phyloP scores from a whole-genome alignment of 35 echinoderm and acorn worm genomes.

The Acanthaster planci region DNA sequence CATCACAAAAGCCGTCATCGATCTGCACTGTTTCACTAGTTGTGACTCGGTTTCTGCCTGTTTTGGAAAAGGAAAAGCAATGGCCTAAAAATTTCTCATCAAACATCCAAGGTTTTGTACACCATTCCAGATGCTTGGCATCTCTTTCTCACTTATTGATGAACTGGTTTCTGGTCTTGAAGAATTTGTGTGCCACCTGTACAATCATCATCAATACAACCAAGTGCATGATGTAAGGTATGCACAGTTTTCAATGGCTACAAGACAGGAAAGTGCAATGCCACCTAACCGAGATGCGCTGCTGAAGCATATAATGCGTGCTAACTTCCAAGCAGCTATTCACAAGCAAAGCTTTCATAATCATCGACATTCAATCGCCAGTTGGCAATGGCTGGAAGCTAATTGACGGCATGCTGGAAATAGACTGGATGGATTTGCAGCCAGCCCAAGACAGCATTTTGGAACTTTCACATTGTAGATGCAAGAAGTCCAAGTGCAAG shows the following conservation, averaged over 20 bases:
- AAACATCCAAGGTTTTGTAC: background rate
- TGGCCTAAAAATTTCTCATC: constrained; percentile 44
- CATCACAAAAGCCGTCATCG: constrained; percentile 42
- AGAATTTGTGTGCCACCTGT: constrained; percentile 52
- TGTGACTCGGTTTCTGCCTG: constrained; percentile 68
- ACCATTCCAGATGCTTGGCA: constrained; percentile 49
- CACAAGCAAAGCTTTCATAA: constrained; percentile 19
- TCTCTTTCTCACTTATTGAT: constrained; percentile 25
- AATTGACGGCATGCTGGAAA: constrained; percentile 45
- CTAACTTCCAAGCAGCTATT: constrained; percentile 58
- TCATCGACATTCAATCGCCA: constrained; percentile 41
- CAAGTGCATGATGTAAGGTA: constrained; percentile 13
- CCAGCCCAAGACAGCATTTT: constrained; percentile 54
- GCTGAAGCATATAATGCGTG: constrained; percentile 58
- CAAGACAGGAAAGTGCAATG: constrained; percentile 48
- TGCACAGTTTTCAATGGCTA: constrained; percentile 38
- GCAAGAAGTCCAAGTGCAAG: constrained; percentile 67
- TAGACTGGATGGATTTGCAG: constrained; percentile 70
- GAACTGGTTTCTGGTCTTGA: constrained; percentile 41
- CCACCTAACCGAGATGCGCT: constrained; percentile 56
- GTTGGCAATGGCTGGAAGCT: constrained; percentile 47
- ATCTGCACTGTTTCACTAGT: constrained; percentile 62
- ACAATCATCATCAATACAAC: too few species aligned
- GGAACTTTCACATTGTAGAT: constrained; percentile 55
- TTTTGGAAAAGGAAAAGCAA: constrained; percentile 62